Conservation (phyloP, 2,113 vertebrate genomes). For the Labrus mixtus region DNA sequence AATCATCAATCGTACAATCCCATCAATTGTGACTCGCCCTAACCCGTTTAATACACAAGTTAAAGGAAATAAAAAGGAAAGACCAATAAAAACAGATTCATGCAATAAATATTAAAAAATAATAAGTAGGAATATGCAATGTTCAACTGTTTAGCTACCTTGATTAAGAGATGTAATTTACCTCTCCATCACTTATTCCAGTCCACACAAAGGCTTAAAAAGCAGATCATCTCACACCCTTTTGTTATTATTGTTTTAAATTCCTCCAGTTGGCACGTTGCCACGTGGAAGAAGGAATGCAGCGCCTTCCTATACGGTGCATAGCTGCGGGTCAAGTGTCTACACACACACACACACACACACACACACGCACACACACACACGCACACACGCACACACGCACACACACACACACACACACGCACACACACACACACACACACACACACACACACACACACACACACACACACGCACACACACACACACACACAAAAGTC, state of each 20-base stretch:
- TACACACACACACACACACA: not conserved
- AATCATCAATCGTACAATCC: no score
- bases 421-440: not conserved
- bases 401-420: not conserved
- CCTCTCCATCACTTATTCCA: not conserved
- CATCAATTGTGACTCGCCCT: no score
- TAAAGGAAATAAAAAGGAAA: no score
- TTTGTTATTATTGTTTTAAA: slow-evolving; percentile 9
- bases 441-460: not conserved
- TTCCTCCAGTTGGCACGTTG: slow-evolving; percentile 2
- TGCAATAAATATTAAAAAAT: not conserved
- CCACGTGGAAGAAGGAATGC: slow-evolving; percentile 4
- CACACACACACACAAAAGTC: not conserved
- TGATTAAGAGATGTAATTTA: not conserved
- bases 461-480: not conserved
- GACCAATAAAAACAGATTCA: not conserved
- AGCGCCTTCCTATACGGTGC: not conserved
- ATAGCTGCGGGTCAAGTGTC: slow-evolving; percentile 20
- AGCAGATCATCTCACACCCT: slow-evolving; percentile 16
- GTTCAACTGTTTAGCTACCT: no score
- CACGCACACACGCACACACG: not conserved
- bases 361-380: not conserved
- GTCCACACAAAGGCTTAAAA: not conserved
- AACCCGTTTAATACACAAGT: no score
- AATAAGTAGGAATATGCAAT: not conserved